Conservation (phyloP, 1,140 invertebrate species). For the Cotesia typhae region DNA sequence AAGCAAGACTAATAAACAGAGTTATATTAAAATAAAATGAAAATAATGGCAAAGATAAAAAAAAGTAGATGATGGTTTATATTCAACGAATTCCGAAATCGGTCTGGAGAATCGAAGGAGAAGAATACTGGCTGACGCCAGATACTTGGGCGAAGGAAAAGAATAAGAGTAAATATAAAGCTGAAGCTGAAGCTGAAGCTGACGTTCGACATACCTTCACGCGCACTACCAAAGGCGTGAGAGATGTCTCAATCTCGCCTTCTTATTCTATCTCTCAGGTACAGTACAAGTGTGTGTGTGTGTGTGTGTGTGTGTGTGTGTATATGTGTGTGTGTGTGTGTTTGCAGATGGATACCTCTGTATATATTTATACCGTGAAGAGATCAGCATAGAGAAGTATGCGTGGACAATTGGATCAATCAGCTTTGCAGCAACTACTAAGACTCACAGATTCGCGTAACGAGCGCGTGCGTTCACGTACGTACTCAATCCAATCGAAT, state of each 20-base stretch:
- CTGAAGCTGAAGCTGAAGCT: not conserved
- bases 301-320: slow-evolving; percentile 35
- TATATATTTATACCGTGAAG: not conserved
- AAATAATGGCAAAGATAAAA: not conserved
- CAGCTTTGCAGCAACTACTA: slow-evolving; percentile 1
- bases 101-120: not conserved
- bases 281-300: slow-evolving; percentile 26
- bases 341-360: slow-evolving; percentile 15
- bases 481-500: slow-evolving; percentile 23
- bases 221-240: slow-evolving; percentile 46
- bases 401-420: not conserved
- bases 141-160: too few species aligned
- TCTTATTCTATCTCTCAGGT: slow-evolving; percentile 20
- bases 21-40: not conserved
- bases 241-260: slow-evolving; percentile 51
- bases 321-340: slow-evolving; percentile 36
- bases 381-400: slow-evolving; percentile 1
- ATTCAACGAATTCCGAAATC: slow-evolving; percentile 27
- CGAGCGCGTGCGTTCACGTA: slow-evolving; percentile 30
- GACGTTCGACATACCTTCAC: slow-evolving; percentile 49
- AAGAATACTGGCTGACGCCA: too few species aligned
- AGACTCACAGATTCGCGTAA: slow-evolving; percentile 11
- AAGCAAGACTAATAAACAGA: not conserved
- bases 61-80: not conserved
- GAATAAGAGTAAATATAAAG: slow-evolving; percentile 23